phyloP scores from a whole-genome alignment of 2,797 vertebrate species.

The Spatula versicolor region DNA sequence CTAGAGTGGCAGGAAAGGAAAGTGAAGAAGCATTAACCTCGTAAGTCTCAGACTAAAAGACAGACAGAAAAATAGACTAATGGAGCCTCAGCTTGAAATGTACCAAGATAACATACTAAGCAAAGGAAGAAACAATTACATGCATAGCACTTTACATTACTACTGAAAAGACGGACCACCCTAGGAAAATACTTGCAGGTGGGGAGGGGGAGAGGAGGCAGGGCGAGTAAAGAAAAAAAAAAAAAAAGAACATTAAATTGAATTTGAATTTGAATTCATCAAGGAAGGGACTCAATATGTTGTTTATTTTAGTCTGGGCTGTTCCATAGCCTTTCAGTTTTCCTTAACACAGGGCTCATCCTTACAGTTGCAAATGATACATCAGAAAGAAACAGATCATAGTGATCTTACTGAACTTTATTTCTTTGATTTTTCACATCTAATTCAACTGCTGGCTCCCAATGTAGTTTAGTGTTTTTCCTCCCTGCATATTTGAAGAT shows the following conservation, averaged over 20 bases:
- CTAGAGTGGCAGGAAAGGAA: not conserved
- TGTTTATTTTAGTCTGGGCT: not conserved
- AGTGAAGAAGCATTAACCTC: not conserved
- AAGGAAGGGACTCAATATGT: not conserved
- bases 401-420: not conserved
- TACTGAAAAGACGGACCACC: not conserved
- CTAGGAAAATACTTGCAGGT: not conserved
- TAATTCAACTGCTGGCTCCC: not conserved
- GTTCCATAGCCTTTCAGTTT: not conserved
- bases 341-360: not conserved
- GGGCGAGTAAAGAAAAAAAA: not conserved
- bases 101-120: not conserved
- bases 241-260: not conserved
- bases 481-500: not conserved
- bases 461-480: not conserved
- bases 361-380: not conserved
- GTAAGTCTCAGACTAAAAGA: not conserved
- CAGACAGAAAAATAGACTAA: not conserved
- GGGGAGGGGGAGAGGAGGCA: no score
- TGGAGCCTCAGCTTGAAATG: not conserved
- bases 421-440: not conserved
- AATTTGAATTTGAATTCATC: not conserved
- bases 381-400: not conserved
- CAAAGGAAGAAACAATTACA: not conserved
- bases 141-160: not conserved